Conservation (phyloP, 2,113 vertebrate genomes). For the Noturus placidus region DNA sequence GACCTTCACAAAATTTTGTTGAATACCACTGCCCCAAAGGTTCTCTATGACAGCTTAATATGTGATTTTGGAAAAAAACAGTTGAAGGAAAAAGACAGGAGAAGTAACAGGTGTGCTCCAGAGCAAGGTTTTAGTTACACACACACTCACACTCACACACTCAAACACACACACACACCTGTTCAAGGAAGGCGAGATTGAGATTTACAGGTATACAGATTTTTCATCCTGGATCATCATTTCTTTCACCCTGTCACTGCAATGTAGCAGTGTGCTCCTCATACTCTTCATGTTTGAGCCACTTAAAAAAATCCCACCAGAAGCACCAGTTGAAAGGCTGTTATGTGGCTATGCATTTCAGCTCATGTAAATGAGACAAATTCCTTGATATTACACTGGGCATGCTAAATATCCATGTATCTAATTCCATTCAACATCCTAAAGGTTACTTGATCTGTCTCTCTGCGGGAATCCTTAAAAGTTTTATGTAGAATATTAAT, state of each 20-base stretch:
- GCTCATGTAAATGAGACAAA: background rate
- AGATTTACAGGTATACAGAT: background rate
- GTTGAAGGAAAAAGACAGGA: background rate
- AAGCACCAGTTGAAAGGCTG: background rate
- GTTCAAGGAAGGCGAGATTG: background rate
- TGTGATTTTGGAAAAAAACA: background rate
- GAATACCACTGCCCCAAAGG: background rate
- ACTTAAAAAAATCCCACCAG: background rate
- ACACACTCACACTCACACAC: slow-evolving; percentile 25
- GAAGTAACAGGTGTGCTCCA: slow-evolving; percentile 1
- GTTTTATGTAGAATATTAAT: background rate
- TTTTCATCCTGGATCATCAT: background rate
- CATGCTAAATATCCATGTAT: background rate
- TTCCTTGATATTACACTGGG: background rate
- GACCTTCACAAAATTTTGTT: background rate
- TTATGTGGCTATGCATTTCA: background rate
- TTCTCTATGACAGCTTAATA: background rate
- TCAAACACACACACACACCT: slow-evolving; percentile 14
- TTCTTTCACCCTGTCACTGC: background rate
- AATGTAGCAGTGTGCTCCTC: background rate
- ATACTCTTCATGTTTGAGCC: background rate
- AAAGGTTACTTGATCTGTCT: background rate
- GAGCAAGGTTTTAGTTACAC: background rate
- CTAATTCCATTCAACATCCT: background rate
- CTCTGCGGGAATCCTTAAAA: background rate